Percentiles rank a stretch among this genome's conserved stretches.
These are phyloP conservation scores for Perodicticus potto DNA, from an alignment of 2,797 vertebrate species.

Conservation along the genomic window DNA sequence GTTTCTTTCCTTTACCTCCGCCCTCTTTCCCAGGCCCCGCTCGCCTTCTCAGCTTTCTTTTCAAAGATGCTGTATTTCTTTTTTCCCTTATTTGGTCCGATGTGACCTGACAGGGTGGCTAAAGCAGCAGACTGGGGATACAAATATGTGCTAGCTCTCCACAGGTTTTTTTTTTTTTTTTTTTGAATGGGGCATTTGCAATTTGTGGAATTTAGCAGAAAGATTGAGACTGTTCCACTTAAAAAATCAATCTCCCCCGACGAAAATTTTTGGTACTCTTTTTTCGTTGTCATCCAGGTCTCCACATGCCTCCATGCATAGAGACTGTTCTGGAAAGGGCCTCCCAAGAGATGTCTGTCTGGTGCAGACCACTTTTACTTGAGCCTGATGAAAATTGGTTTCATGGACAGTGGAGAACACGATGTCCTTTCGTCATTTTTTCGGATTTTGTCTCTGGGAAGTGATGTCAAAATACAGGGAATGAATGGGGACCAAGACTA, in stretches of 20 bases:
- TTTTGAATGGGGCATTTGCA: neutral
- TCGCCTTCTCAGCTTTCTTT: slow-evolving; percentile 39
- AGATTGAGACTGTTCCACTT: slow-evolving; percentile 53
- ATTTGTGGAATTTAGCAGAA: slow-evolving; percentile 43
- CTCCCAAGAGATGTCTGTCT: neutral
- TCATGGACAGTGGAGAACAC: neutral
- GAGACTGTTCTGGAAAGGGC: neutral
- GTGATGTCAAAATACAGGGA: neutral
- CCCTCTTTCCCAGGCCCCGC: neutral
- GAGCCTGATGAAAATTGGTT: neutral
- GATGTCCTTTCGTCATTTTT: neutral
- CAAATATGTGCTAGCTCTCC: neutral
- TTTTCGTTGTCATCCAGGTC: neutral
- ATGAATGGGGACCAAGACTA: neutral
- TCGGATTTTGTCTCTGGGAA: neutral
- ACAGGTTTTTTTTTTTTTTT: neutral
- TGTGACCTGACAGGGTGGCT: neutral
- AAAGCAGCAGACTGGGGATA: neutral
- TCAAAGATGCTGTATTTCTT: slow-evolving; percentile 31
- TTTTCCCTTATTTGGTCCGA: neutral
- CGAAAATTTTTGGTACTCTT: neutral
- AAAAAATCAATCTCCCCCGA: neutral
- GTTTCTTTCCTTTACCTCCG: neutral
- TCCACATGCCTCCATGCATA: accelerated
- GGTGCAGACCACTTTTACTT: accelerated